Conservation (phyloP, 2,113 vertebrate genomes). For the Dasypus novemcinctus region DNA sequence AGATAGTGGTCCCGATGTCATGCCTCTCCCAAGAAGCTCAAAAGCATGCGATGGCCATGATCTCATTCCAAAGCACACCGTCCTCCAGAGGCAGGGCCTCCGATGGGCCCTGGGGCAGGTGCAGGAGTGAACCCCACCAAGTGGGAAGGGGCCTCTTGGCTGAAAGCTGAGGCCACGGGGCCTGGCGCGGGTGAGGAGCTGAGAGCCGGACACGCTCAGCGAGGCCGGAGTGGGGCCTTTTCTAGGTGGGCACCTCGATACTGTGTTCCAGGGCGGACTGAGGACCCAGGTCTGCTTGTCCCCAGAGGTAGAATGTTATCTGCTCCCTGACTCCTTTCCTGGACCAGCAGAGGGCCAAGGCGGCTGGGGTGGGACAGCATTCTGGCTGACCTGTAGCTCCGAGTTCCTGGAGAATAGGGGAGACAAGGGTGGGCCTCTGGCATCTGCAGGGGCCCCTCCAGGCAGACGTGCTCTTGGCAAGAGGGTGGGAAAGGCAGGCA, state of each 20-base stretch:
- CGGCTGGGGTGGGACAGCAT: background rate
- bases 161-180: background rate
- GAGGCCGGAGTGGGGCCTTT: background rate
- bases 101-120: background rate
- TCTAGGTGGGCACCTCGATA: background rate
- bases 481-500: background rate
- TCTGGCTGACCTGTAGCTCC: background rate
- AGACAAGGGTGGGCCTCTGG: background rate
- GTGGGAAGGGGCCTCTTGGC: fast-evolving
- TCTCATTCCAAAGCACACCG: slow-evolving; percentile 18
- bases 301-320: background rate
- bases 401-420: background rate
- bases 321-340: background rate
- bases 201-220: background rate
- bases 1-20: background rate
- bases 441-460: background rate
- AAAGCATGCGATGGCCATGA: slow-evolving; percentile 15
- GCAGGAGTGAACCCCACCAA: background rate
- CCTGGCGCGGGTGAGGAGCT: background rate
- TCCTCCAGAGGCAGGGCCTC: background rate
- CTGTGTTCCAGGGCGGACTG: background rate
- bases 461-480: background rate
- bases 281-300: background rate
- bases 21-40: background rate
- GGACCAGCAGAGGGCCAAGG: background rate